phyloP scores from a whole-genome alignment of 2,888 invertebrate species.

The Chloroclystis v-ata region DNA sequence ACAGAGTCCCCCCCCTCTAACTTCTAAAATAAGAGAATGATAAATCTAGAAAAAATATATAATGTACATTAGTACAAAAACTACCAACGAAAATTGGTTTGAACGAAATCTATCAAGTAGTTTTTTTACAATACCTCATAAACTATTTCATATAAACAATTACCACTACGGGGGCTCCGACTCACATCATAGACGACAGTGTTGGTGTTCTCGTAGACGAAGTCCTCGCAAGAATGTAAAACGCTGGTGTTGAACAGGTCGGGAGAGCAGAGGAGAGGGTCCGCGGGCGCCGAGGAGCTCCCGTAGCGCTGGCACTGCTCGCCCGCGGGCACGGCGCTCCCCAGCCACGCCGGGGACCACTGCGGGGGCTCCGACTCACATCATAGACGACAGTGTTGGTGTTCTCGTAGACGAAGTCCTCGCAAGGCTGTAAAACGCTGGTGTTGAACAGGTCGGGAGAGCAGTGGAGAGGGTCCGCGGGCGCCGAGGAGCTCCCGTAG shows the following conservation, averaged over 20 bases:
- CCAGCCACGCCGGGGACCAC: slow-evolving; percentile 5
- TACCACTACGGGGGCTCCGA: background rate
- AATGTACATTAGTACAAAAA: no score
- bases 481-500: slow-evolving; percentile 36
- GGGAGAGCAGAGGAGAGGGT: slow-evolving; percentile 42
- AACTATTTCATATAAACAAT: no score
- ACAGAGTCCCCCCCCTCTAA: no score
- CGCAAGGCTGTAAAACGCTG: slow-evolving; percentile 35
- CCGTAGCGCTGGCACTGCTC: slow-evolving; percentile 68
- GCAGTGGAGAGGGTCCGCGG: slow-evolving; percentile 33
- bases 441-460: slow-evolving; percentile 49
- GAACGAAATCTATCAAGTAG: no score
- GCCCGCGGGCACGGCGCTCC: slow-evolving; percentile 29
- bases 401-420: slow-evolving; percentile 49
- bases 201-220: slow-evolving; percentile 50
- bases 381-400: slow-evolving; percentile 58
- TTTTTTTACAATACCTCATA: no score
- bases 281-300: slow-evolving; percentile 11
- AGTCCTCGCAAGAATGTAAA: slow-evolving; percentile 40
- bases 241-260: slow-evolving; percentile 41
- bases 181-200: slow-evolving; percentile 63
- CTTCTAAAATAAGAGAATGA: no score
- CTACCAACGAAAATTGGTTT: no score
- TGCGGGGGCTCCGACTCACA: slow-evolving; percentile 38
- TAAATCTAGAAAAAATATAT: no score